Percentiles rank a stretch among this genome's conserved stretches.
phyloP scores from a whole-genome alignment of 2,888 invertebrate genomes.

The Salpingus planirostris region DNA sequence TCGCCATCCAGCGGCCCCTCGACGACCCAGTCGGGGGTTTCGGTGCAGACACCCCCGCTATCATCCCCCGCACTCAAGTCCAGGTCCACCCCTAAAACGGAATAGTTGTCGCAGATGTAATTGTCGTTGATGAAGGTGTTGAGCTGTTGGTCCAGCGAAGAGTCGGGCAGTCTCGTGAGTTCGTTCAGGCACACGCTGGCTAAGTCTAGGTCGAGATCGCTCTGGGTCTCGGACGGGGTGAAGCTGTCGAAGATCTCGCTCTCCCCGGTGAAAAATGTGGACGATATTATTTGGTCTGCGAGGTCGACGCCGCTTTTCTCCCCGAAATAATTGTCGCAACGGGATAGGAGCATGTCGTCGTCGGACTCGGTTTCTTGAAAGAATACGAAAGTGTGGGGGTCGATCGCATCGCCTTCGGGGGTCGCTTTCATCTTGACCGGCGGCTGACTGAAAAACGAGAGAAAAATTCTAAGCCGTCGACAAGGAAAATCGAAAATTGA shows the following conservation, averaged over 20 bases:
- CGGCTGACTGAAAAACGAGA: too few relatives aligned
- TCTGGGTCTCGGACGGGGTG: not conserved
- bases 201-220: not conserved
- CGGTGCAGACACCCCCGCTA: conserved; percentile 15
- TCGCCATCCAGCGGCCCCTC: conserved; percentile 21
- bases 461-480: too few relatives aligned
- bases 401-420: too few relatives aligned
- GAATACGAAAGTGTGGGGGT: too few relatives aligned
- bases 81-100: conserved; percentile 32
- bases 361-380: too few relatives aligned
- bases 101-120: conserved; percentile 16
- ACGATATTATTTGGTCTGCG: not conserved
- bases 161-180: conserved; percentile 7
- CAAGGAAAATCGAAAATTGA: too few relatives aligned
- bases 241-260: conserved; percentile 2
- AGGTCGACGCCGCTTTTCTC: not conserved
- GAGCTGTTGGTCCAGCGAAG: conserved; percentile 9
- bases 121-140: conserved; percentile 8
- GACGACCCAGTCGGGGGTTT: conserved; percentile 16
- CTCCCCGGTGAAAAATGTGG: not conserved
- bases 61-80: conserved; percentile 21
- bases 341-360: conserved; percentile 5
- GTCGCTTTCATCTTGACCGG: too few relatives aligned
- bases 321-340: not conserved
- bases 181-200: conserved; percentile 2